These are phyloP conservation scores for Tichodroma muraria DNA, from an alignment of 2,113 vertebrate genomes.

Conservation along the genomic window DNA sequence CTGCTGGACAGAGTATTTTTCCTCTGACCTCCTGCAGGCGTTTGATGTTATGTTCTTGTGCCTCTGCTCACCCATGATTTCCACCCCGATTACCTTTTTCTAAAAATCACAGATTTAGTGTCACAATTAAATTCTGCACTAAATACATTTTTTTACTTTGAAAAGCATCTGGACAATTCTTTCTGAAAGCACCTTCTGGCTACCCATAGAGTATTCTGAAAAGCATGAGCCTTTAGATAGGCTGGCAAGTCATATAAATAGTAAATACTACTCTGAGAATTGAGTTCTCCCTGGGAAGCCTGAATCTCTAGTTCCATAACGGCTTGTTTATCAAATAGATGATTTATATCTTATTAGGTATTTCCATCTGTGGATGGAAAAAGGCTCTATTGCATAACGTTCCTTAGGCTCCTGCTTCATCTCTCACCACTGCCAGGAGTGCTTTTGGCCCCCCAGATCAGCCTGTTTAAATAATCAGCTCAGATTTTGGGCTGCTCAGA, in stretches of 20 bases:
- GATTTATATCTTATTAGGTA: slow-evolving; percentile 23
- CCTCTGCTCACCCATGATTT: neutral
- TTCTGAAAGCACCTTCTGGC: slow-evolving; percentile 45
- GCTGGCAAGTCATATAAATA: slow-evolving; percentile 10
- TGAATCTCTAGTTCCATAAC: neutral
- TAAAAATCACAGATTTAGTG: neutral
- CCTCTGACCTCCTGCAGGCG: neutral
- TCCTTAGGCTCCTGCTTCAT: neutral
- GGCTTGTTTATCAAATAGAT: slow-evolving; percentile 3
- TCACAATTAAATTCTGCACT: neutral
- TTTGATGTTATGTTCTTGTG: neutral
- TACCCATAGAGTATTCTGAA: neutral
- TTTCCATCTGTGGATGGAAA: slow-evolving; percentile 27
- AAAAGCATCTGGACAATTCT: neutral
- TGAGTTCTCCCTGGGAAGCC: slow-evolving; percentile 26
- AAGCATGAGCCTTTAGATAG: neutral
- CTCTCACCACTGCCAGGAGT: neutral
- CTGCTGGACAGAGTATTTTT: neutral
- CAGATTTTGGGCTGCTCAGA: neutral
- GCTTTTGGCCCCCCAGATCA: neutral
- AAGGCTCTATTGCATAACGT: neutral
- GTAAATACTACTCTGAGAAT: neutral
- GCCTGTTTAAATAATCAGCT: neutral
- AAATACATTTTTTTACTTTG: slow-evolving; percentile 24
- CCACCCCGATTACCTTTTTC: neutral